A percentile compares a stretch with the other conserved stretches of the same genome.
phyloP scores from a whole-genome alignment of 2,888 invertebrate genomes.

The Pseudolycoriella hygida region DNA sequence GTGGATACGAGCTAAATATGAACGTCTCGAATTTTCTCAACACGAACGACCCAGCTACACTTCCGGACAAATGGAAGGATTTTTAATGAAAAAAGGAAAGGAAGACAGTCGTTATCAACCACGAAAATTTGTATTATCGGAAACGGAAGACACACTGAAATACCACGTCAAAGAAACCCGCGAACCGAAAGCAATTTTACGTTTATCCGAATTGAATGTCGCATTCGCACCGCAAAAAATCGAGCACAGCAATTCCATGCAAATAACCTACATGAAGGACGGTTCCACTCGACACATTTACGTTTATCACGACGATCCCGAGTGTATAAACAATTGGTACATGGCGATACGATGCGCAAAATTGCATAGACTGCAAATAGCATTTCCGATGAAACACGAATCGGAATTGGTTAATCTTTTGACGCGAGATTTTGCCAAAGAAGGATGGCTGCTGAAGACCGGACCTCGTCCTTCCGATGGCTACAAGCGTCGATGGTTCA shows the following conservation, averaged over 20 bases:
- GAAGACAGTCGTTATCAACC: conserved; percentile 71
- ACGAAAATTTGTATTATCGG: conserved; percentile 65
- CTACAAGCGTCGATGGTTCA: conserved; percentile 76
- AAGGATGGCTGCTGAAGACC: conserved; percentile 81
- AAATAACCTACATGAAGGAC: conserved; percentile 70
- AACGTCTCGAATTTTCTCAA: conserved; percentile 71
- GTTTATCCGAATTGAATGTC: conserved; percentile 67
- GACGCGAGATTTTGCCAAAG: conserved; percentile 66
- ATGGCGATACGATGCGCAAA: conserved; percentile 71
- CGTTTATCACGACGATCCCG: conserved; percentile 70
- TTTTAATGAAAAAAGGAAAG: conserved; percentile 75
- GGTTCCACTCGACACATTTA: conserved; percentile 75
- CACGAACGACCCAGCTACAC: conserved; percentile 58
- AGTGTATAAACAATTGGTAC: conserved; percentile 75
- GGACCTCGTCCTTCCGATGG: conserved; percentile 67
- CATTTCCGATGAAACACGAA: conserved; percentile 61
- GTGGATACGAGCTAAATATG: conserved; percentile 83
- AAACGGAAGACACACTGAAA: conserved; percentile 63
- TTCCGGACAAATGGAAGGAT: conserved; percentile 67
- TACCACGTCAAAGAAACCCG: conserved; percentile 56
- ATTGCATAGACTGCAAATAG: conserved; percentile 62
- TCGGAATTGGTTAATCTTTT: conserved; percentile 51
- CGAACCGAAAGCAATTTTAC: conserved; percentile 66
- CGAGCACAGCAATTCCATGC: conserved; percentile 60
- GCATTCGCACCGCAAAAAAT: conserved; percentile 72